These are phyloP conservation scores for Malurus leucopterus DNA, from an alignment of 2,797 vertebrate species.

Conservation along the genomic window DNA sequence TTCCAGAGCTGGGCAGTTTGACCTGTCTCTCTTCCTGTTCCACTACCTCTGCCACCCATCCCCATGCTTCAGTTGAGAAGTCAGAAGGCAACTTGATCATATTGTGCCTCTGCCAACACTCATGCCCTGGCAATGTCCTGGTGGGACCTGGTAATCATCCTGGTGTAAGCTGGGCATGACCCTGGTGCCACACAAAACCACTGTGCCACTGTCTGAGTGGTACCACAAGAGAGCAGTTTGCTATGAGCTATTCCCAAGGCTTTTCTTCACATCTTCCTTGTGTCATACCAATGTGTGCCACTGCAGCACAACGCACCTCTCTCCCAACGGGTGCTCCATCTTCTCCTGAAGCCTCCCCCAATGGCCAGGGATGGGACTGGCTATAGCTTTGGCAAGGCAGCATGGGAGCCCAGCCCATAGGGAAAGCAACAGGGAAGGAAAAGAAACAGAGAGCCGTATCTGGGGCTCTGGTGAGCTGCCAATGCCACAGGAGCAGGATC, in stretches of 20 bases:
- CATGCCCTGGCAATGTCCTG: not conserved
- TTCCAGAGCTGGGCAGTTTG: not conserved
- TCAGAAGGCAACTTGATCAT: not conserved
- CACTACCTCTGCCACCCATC: too few species aligned
- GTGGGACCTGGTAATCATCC: not conserved
- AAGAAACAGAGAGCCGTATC: not conserved
- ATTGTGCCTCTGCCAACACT: fast-evolving
- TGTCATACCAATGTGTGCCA: not conserved
- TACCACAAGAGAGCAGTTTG: not conserved
- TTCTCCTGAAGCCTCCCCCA: not conserved
- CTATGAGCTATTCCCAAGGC: not conserved
- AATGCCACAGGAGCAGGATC: not conserved
- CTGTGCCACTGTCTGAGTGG: not conserved
- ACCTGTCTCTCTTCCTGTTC: not conserved
- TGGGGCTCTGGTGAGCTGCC: not conserved
- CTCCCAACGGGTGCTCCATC: not conserved
- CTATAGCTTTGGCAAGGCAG: not conserved
- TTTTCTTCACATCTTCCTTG: not conserved
- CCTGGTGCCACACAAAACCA: fast-evolving
- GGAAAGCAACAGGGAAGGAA: not conserved
- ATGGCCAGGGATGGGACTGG: fast-evolving
- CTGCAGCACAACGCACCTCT: not conserved
- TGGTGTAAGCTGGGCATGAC: not conserved
- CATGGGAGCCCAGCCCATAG: not conserved
- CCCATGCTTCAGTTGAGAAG: fast-evolving